Evolutionary conservation across 2,888 invertebrate species (phyloP), one percentile per base, ranked within the genome.

Genomic region (Ptychoptera contaminata): DNA sequence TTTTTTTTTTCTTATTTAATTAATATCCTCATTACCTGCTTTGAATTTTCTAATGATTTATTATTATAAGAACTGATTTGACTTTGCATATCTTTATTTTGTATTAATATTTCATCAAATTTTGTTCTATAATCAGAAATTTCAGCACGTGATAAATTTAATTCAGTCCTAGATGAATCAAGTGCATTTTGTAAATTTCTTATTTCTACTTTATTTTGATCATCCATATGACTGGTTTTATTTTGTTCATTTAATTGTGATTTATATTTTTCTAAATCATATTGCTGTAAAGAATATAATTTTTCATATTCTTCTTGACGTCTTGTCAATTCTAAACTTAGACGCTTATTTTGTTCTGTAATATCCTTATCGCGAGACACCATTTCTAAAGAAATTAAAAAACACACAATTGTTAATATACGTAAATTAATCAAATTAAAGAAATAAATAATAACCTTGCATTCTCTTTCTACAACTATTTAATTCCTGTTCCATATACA

Each of bases 181-280:
- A 64, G 50, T n/a, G 59, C 63, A 53, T 62, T 62, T 50, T 60
- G 60, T 11, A 63, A 50, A 50, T 61, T 62, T 32, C 55, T 55
- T 23, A 65, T 49, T 52, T 66, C 65, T 12, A 62, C 56, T 46
- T 64, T 62, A 14, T 55, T 54, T 32, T 58, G 59, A 12, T 56
- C 56, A 11, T 50, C 50, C 32, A 46, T 42, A 31, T 48, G 48
- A 43, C 44, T 48, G 6, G 42, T 44, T 36, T 59, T 57, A 48
- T 61, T 64, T 6, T 54, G 54, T 48, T 63, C 63, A 3, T 55
- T 48, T 41, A 58, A 51, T 39, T 49, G 43, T 35, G 43, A 11
- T 43, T 60, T 61, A 39, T 58, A 53, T 46, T 61, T 54, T 39
- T 64, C 65, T 31, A 63, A 42, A 47, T 63, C 65, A 29, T 57